These are phyloP conservation scores for Oncorhynchus mykiss DNA, from an alignment of 2,113 vertebrate species.

Conservation along the genomic window DNA sequence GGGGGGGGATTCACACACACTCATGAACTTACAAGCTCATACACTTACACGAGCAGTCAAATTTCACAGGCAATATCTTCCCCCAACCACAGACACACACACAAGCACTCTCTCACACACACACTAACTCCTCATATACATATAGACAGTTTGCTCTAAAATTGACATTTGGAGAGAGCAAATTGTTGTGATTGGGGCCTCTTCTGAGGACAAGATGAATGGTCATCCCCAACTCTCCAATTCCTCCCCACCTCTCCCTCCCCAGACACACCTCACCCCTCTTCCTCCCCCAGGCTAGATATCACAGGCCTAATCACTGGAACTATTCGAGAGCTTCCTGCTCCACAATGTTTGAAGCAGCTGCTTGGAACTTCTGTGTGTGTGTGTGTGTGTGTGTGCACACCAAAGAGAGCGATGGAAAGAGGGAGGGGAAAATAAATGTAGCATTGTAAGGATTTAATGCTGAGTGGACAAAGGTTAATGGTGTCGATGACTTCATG, in stretches of 20 bases:
- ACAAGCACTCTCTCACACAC: too few species aligned
- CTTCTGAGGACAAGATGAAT: background rate
- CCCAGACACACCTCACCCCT: too few species aligned
- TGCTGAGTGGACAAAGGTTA: too few species aligned
- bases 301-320: conserved; percentile 63
- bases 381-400: conserved; percentile 10
- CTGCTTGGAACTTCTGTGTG: conserved; percentile 52
- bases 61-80: too few species aligned
- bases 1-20: conserved; percentile 17
- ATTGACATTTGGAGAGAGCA: conserved; percentile 25
- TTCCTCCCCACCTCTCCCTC: too few species aligned
- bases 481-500: too few species aligned
- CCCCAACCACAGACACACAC: too few species aligned
- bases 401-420: too few species aligned
- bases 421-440: background rate
- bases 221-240: background rate
- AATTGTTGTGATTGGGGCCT: conserved; percentile 20
- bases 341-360: conserved; percentile 59
- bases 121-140: too few species aligned
- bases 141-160: conserved; percentile 15
- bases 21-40: conserved; percentile 2
- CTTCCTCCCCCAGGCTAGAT: conserved; percentile 57
- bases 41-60: background rate
- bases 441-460: too few species aligned
- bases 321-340: conserved; percentile 77